Evolutionary conservation across 2,113 vertebrate genomes (phyloP).

Genomic region (Zeus faber): DNA sequence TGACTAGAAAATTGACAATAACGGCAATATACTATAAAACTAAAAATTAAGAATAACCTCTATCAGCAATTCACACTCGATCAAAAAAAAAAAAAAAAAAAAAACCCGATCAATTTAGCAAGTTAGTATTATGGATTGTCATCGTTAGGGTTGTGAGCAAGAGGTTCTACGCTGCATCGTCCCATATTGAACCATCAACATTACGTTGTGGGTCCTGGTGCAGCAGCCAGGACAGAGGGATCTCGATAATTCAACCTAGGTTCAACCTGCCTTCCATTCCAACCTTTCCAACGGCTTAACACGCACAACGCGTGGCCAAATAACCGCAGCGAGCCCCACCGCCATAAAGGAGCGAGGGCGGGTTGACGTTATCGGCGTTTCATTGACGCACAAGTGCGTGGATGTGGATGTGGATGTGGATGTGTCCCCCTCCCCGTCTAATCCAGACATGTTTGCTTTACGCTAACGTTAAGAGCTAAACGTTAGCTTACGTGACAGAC

Average conservation of each 20-base stretch:
- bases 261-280: no score
- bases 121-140: no score
- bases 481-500: slow-evolving; percentile 55
- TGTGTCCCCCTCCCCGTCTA: slow-evolving; percentile 33
- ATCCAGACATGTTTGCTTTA: slow-evolving; percentile 58
- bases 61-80: no score
- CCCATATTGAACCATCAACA: not conserved
- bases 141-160: no score
- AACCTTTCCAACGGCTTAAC: no score
- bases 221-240: no score
- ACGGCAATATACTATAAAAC: no score
- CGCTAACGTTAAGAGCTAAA: slow-evolving; percentile 63
- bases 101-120: no score
- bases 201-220: not conserved
- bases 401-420: slow-evolving; percentile 4
- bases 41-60: no score
- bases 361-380: not conserved
- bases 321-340: not conserved
- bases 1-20: no score
- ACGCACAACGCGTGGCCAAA: not conserved
- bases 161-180: not conserved
- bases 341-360: not conserved
- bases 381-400: slow-evolving; percentile 3
- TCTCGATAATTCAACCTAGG: no score
- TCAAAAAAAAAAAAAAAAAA: no score